Conservation (phyloP, 2,888 invertebrate genomes). For the Minunthozetes semirufus region DNA sequence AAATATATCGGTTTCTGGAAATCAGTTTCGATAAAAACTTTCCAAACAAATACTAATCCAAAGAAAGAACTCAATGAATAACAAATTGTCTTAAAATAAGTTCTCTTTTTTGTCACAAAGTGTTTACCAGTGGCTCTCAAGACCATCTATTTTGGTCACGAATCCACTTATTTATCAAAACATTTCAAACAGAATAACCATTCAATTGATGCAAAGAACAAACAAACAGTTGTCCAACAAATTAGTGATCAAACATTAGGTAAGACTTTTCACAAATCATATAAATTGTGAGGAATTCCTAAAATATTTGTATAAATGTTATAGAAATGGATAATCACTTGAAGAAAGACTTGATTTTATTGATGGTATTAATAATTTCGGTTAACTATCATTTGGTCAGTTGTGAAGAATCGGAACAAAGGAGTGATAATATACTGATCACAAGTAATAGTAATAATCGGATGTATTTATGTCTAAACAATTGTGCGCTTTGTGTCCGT, state of each 20-base stretch:
- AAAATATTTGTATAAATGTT: too few relatives aligned
- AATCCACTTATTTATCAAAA: neutral
- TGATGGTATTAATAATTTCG: too few relatives aligned
- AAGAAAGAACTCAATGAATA: neutral
- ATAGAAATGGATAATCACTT: neutral
- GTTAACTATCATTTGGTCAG: neutral
- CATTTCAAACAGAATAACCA: neutral
- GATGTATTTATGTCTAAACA: conserved; percentile 42
- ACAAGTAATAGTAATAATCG: conserved; percentile 17
- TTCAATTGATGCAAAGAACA: too few relatives aligned
- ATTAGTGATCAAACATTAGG: too few relatives aligned
- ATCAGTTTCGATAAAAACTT: neutral
- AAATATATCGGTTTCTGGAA: conserved; percentile 2
- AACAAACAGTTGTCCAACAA: too few relatives aligned
- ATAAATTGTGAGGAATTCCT: too few relatives aligned
- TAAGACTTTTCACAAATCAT: too few relatives aligned
- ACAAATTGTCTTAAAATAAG: neutral
- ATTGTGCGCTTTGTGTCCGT: conserved; percentile 43
- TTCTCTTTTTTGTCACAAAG: neutral
- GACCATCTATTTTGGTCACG: neutral
- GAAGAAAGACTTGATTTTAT: too few relatives aligned
- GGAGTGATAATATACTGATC: neutral
- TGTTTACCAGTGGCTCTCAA: neutral
- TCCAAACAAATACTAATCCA: neutral
- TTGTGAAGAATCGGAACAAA: neutral